Percentiles rank a stretch among this genome's conserved stretches.
Evolutionary conservation across 2,113 vertebrate genomes (phyloP).

Genomic region (Rhizomys pruinosus): DNA sequence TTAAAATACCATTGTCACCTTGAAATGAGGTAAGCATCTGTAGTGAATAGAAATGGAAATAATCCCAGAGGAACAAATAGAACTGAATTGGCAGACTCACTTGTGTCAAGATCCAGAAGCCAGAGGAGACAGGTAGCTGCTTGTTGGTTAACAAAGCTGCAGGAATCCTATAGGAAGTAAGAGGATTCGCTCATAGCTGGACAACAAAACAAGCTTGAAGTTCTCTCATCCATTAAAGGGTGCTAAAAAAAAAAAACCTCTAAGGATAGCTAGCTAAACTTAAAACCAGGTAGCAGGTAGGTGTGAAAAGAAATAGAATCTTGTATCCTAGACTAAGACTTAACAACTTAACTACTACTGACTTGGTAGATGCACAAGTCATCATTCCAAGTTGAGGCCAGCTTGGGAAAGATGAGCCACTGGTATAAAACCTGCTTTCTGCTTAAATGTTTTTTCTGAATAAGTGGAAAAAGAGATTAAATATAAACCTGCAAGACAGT

Average conservation of each 20-base stretch:
- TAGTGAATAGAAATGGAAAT: neutral
- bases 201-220: conserved; percentile 13
- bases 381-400: neutral
- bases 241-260: conserved; percentile 12
- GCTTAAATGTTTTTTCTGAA: neutral
- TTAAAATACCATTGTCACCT: neutral
- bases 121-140: neutral
- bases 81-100: neutral
- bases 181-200: neutral
- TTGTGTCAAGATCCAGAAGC: neutral
- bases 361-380: neutral
- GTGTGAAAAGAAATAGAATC: neutral
- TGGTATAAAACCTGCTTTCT: neutral
- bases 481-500: neutral
- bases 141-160: neutral
- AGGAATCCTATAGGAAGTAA: neutral
- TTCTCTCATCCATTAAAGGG: neutral
- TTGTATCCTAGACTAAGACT: neutral
- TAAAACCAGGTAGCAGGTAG: neutral
- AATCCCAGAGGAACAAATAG: neutral
- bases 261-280: neutral
- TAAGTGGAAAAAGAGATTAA: neutral
- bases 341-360: no score
- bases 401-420: neutral
- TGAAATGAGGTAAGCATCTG: neutral